Conservation (phyloP, 64 coral and sea anemone genomes). For the Montipora sp. region DNA sequence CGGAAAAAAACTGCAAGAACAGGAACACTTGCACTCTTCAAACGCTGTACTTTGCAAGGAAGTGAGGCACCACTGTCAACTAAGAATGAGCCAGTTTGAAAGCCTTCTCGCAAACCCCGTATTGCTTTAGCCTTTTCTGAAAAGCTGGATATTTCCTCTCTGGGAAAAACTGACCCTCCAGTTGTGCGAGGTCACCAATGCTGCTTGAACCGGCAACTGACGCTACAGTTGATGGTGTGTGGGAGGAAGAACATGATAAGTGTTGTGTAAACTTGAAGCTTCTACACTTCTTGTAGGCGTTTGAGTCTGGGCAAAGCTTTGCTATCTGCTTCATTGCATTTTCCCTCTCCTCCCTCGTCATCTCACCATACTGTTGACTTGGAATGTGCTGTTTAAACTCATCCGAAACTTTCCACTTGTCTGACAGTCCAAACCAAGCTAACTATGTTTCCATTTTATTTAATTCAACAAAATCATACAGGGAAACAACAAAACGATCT, state of each 20-base stretch:
- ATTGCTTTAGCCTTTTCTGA: conserved; percentile 67
- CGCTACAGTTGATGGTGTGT: conserved; percentile 22
- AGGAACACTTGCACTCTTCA: conserved; percentile 64
- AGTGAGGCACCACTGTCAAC: conserved; percentile 56
- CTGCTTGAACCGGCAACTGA: conserved; percentile 17
- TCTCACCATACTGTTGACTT: conserved; percentile 27
- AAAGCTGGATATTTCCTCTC: conserved; percentile 60
- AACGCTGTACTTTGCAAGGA: conserved; percentile 22
- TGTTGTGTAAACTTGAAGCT: conserved; percentile 62
- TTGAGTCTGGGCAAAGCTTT: conserved; percentile 63
- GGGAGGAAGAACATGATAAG: conserved; percentile 39
- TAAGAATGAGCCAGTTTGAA: conserved; percentile 64
- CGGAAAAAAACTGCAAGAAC: conserved; percentile 45
- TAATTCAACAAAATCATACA: conserved; percentile 40
- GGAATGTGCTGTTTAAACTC: conserved; percentile 10
- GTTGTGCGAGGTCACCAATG: conserved; percentile 45
- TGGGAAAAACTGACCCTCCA: conserved; percentile 61
- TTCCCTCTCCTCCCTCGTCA: conserved; percentile 48
- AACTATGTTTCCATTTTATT: conserved; percentile 39
- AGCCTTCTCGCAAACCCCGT: conserved; percentile 57
- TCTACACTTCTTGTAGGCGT: conserved; percentile 64
- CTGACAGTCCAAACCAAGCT: conserved; percentile 52
- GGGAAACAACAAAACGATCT: conserved; percentile 41
- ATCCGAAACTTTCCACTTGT: conserved; percentile 55
- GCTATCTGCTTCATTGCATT: conserved; percentile 37